Evolutionary conservation across 2,113 vertebrate species (phyloP).

Genomic region (Amphiprion ocellaris): DNA sequence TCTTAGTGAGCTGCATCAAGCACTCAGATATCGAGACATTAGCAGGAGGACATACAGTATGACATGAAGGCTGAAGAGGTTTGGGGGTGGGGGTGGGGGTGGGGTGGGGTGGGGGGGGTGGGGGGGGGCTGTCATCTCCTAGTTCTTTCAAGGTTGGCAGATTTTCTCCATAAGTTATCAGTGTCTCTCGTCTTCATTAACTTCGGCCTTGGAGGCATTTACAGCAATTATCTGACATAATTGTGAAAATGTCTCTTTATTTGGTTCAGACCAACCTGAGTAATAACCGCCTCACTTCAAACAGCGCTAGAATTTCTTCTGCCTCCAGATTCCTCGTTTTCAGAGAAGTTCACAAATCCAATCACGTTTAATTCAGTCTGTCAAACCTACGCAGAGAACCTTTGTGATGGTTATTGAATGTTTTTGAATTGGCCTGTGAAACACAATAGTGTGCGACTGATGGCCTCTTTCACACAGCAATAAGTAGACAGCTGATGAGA

Average conservation of each 20-base stretch:
- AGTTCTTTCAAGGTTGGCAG: conserved; percentile 23
- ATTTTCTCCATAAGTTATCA: conserved; percentile 40
- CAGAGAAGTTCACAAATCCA: conserved; percentile 25
- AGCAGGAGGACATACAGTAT: conserved; percentile 23
- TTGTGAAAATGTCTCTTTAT: conserved; percentile 37
- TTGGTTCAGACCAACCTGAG: conserved; percentile 30
- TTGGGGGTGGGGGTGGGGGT: background rate
- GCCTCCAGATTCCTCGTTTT: conserved; percentile 27
- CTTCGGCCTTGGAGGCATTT: conserved; percentile 21
- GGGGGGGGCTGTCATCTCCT: conserved; percentile 10
- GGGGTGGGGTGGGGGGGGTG: too few relatives aligned
- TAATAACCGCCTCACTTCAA: conserved; percentile 22
- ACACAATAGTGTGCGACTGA: conserved; percentile 51
- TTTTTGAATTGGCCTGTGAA: conserved; percentile 38
- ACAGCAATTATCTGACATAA: conserved; percentile 31
- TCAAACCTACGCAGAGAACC: conserved; percentile 39
- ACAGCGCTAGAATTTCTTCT: conserved; percentile 15
- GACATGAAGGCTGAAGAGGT: conserved; percentile 11
- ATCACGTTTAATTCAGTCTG: conserved; percentile 33
- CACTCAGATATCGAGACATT: conserved; percentile 39
- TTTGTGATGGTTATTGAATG: conserved; percentile 44
- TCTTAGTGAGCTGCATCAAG: conserved; percentile 63
- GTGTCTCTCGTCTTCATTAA: conserved; percentile 26
- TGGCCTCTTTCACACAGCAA: conserved; percentile 51
- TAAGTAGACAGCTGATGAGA: conserved; percentile 49